A percentile compares a stretch with the other conserved stretches of the same genome.
These are phyloP conservation scores for Sarcophaga carnaria DNA, from an alignment of 2,888 invertebrate species.

Conservation along the genomic window DNA sequence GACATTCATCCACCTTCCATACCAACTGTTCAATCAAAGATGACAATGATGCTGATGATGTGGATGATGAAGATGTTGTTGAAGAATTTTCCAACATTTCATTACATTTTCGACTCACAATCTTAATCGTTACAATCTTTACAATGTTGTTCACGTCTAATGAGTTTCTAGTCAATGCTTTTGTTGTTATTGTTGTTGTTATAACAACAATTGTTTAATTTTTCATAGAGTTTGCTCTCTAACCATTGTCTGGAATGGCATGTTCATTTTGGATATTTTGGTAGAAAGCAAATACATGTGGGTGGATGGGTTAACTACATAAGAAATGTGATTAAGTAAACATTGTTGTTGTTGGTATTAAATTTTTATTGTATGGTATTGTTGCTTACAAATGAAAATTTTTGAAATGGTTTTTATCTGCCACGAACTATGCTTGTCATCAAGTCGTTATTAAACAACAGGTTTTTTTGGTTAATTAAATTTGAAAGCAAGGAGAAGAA, in stretches of 20 bases:
- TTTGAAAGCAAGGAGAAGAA: neutral
- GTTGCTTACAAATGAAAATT: neutral
- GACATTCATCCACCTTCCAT: neutral
- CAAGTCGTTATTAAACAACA: slow-evolving; percentile 8
- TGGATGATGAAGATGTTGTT: neutral
- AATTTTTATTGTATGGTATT: neutral
- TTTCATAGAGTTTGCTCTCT: slow-evolving; percentile 23
- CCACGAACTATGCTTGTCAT: neutral
- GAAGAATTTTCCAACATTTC: neutral
- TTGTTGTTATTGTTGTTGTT: slow-evolving; percentile 8
- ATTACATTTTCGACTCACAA: neutral
- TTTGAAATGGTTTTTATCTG: slow-evolving; percentile 4
- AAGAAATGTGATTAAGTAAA: slow-evolving; percentile 7
- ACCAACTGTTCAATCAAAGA: no score
- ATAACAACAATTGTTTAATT: slow-evolving; percentile 43
- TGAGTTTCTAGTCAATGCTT: slow-evolving; percentile 43
- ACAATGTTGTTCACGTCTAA: slow-evolving; percentile 60
- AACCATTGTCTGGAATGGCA: neutral
- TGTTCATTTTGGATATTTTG: neutral
- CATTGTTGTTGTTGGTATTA: slow-evolving; percentile 35
- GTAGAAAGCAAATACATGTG: neutral
- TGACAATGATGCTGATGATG: neutral
- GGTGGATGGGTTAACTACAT: neutral
- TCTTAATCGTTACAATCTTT: neutral
- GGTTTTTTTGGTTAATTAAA: neutral